A percentile compares a stretch with the other conserved stretches of the same genome.
Conservation (phyloP, 2,888 invertebrate species). For the Julus scanicus region DNA sequence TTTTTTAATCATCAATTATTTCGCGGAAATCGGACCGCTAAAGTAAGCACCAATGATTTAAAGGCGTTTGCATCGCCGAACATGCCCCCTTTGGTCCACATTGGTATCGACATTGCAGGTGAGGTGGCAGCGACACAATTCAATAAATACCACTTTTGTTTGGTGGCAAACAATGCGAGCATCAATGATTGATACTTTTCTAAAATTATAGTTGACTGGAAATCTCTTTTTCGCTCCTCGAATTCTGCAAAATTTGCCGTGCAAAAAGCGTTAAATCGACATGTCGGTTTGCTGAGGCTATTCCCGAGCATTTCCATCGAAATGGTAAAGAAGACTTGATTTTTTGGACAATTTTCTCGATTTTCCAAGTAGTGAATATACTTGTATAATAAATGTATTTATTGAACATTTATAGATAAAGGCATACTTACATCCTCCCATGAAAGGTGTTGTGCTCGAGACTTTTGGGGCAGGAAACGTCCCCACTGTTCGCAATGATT, state of each 20-base stretch:
- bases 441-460: conserved; percentile 86
- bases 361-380: background rate
- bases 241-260: conserved; percentile 77
- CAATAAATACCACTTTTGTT: background rate
- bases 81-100: conserved; percentile 80
- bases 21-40: conserved; percentile 88
- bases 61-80: conserved; percentile 91
- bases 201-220: conserved; percentile 72
- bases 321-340: conserved; percentile 68
- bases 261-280: conserved; percentile 77
- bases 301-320: conserved; percentile 91
- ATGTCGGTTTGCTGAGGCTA: conserved; percentile 86
- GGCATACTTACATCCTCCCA: conserved; percentile 75
- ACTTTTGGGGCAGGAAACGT: conserved; percentile 95
- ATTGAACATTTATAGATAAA: conserved; percentile 65
- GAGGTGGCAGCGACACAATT: conserved; percentile 56
- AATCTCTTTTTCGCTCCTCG: conserved; percentile 73
- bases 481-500: conserved; percentile 83
- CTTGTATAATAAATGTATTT: no score
- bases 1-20: conserved; percentile 89
- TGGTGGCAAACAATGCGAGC: no score
- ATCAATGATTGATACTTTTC: conserved; percentile 58
- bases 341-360: background rate
- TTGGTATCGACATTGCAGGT: conserved; percentile 83
- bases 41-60: conserved; percentile 77